These are phyloP conservation scores for Perca flavescens DNA, from an alignment of 2,113 vertebrate species.

Conservation along the genomic window DNA sequence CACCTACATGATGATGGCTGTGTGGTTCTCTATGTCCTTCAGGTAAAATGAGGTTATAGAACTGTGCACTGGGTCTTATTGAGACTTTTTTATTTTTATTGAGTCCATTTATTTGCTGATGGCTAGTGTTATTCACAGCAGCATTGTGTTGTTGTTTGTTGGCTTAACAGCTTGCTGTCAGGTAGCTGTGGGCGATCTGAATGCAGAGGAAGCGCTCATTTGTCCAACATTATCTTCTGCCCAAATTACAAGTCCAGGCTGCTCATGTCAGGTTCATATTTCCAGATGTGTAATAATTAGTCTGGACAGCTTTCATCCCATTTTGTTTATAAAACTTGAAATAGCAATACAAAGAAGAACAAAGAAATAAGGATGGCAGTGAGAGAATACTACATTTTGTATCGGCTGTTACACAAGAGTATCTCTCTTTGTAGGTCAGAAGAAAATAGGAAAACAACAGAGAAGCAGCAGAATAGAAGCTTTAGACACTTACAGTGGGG, in stretches of 20 bases:
- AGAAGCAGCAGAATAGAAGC: not conserved
- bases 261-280: not conserved
- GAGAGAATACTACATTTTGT: too few relatives aligned
- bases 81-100: not conserved
- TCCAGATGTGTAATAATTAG: not conserved
- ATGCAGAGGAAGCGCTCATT: not conserved
- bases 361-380: too few relatives aligned
- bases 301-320: too few relatives aligned
- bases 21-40: slow-evolving; percentile 99
- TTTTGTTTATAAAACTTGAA: too few relatives aligned
- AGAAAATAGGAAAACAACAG: not conserved
- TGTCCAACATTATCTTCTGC: not conserved
- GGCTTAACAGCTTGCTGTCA: not conserved
- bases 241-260: not conserved
- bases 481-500: not conserved
- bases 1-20: slow-evolving; percentile 97
- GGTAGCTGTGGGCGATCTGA: not conserved
- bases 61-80: too few relatives aligned
- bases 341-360: too few relatives aligned
- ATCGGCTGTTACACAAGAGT: not conserved
- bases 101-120: not conserved
- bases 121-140: not conserved
- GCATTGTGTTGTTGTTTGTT: not conserved
- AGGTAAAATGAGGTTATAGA: slow-evolving; percentile 81
- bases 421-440: not conserved